phyloP scores from a whole-genome alignment of 2,113 vertebrate genomes.

The Mystacornis crossleyi region DNA sequence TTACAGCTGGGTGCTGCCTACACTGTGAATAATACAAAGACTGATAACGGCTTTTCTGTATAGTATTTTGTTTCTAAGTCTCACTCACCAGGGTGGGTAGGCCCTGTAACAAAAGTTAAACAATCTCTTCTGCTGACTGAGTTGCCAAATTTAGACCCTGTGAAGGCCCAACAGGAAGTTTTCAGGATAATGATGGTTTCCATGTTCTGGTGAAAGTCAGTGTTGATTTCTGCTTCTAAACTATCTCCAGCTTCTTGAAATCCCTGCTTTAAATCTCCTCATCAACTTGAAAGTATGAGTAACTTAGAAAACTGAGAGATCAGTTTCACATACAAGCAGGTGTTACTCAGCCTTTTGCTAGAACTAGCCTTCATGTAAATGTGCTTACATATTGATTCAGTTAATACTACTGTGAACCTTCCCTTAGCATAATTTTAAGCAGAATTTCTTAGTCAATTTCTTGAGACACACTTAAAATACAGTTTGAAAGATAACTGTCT shows the following conservation, averaged over 20 bases:
- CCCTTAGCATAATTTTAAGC: neutral
- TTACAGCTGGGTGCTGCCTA: neutral
- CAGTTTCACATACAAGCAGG: neutral
- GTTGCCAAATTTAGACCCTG: neutral
- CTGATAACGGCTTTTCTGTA: neutral
- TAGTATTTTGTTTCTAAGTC: neutral
- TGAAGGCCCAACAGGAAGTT: neutral
- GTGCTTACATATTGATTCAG: neutral
- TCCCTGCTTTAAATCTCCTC: neutral
- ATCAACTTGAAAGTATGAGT: neutral
- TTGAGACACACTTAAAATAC: neutral
- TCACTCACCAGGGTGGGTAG: accelerated
- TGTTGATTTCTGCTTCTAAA: neutral
- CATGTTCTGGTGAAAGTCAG: neutral
- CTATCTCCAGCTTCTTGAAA: neutral
- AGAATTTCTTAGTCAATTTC: neutral
- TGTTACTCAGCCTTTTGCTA: neutral
- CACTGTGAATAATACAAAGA: neutral
- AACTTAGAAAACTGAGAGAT: neutral
- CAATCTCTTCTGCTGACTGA: neutral
- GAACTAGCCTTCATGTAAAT: neutral
- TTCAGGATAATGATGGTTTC: neutral
- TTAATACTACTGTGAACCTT: neutral
- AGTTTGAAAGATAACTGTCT: neutral
- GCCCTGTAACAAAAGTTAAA: neutral